These are phyloP conservation scores for Contarinia nasturtii DNA, from an alignment of 1,140 invertebrate genomes.

Conservation along the genomic window DNA sequence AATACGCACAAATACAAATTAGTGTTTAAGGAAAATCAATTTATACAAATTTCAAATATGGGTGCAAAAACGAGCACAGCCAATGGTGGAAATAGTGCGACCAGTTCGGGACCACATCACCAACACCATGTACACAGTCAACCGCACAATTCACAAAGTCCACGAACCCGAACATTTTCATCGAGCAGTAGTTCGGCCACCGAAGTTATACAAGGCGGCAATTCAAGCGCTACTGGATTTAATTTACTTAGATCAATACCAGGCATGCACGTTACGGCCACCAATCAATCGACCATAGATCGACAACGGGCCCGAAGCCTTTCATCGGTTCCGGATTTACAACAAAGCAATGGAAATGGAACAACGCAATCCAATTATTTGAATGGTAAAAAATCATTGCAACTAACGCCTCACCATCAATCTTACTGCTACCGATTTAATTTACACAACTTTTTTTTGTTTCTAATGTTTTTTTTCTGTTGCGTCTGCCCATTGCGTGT, in stretches of 20 bases:
- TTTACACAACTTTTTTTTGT: constrained; percentile 6
- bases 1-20: too few species aligned
- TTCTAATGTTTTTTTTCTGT: constrained; percentile 6
- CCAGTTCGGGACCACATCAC: too few species aligned
- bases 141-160: constrained; percentile 29
- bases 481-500: constrained; percentile 10
- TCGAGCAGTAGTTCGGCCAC: constrained; percentile 49
- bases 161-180: constrained; percentile 52
- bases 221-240: constrained; percentile 35
- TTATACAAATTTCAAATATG: constrained; percentile 27
- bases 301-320: constrained; percentile 61
- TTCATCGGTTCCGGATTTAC: constrained; percentile 62
- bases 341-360: constrained; percentile 22
- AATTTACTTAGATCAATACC: constrained; percentile 52
- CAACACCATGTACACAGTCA: too few species aligned
- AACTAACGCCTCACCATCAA: too few species aligned
- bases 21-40: too few species aligned
- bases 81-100: constrained; percentile 29
- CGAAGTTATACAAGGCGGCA: constrained; percentile 16
- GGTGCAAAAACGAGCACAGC: constrained; percentile 68
- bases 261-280: constrained; percentile 34
- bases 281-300: constrained; percentile 31
- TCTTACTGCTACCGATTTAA: too few species aligned
- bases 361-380: constrained; percentile 1
- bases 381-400: too few species aligned